Base-by-base conservation (phyloP, 2,113 vertebrate species). In the Nesoenas mayeri region DNA sequence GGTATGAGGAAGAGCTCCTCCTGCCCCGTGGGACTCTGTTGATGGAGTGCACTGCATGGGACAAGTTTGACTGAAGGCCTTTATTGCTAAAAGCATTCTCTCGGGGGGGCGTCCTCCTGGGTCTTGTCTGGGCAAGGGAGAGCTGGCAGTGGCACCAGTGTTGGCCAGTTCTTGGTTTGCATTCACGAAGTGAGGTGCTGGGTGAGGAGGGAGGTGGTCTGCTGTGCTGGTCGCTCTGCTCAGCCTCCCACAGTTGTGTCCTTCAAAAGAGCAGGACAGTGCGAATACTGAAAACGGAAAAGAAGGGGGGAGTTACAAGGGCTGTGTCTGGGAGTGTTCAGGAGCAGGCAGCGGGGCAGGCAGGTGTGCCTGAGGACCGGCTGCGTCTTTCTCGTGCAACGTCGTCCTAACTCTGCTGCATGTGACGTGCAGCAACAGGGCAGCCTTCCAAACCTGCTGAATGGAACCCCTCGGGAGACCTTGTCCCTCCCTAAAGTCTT, bases 181-280 rank as follows among this genome's bases (percentile, higher is more conserved):
- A 1, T 17, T 10, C 26, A 22, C 12, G 7, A 48, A 48, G 44
- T 12, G 53, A 62, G 13, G 26, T 36, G 44, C 36, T 15, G 48
- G 32, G 47, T 1, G 3, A 53, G 51, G 29, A 21, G 20, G 26
- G 32, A 26, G 34, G 18, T 38, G 67, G 7, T 38, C 32, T 70
- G 64, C 73, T 57, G 36, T 4, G 8, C 31, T 21, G 51, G 32
- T 79, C 22, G 15, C 29, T 73, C 22, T 1, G 3, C 38, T 57
- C 5, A 17, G n/a, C 28, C 56, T 74, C 28, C 47, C 20, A 1
- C 11, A 28, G 18, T 14, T 10, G 15, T 12, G 25, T 74, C 82
- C 42, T 79, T 97, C 83, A 96, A 31, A 97, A 96, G 12, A 73
- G 85, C 58, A 97, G 91, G 82, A 96, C 12, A 2, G 54, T 96